A percentile compares a stretch with the other conserved stretches of the same genome.
These are phyloP conservation scores for Choristoneura fumiferana DNA, from an alignment of 1,140 invertebrate species.

Conservation along the genomic window DNA sequence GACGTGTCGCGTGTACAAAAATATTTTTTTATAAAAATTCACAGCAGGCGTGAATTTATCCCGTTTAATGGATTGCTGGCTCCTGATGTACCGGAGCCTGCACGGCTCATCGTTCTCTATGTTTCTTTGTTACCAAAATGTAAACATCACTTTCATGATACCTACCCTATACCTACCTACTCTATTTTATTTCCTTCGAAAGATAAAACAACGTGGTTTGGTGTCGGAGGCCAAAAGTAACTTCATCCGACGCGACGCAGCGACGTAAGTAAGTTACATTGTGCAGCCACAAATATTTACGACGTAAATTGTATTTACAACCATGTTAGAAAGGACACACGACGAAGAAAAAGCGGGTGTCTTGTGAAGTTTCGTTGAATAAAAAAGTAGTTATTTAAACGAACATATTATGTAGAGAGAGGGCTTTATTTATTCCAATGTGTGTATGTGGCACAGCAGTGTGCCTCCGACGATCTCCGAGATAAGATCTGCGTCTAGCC, in stretches of 20 bases:
- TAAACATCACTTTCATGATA: too few relatives aligned
- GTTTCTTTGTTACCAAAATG: not conserved
- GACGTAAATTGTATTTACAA: too few relatives aligned
- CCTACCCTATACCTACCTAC: too few relatives aligned
- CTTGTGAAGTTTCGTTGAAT: not conserved
- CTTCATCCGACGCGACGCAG: too few relatives aligned
- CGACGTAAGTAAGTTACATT: too few relatives aligned
- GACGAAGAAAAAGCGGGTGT: too few relatives aligned
- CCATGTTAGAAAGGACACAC: too few relatives aligned
- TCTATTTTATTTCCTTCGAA: too few relatives aligned
- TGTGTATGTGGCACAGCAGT: not conserved
- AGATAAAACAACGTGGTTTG: too few relatives aligned
- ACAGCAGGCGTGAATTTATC: not conserved
- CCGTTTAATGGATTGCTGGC: conserved; percentile 5
- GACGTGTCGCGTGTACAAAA: conserved; percentile 58
- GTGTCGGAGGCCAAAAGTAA: too few relatives aligned
- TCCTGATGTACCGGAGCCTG: not conserved
- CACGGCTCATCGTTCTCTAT: not conserved
- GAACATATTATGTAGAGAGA: not conserved
- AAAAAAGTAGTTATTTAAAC: not conserved
- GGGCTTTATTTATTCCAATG: not conserved
- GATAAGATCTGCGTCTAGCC: conserved; percentile 20
- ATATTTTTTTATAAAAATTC: conserved; percentile 36
- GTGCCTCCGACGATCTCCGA: not conserved
- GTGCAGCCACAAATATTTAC: too few relatives aligned